Evolutionary conservation across 2,113 vertebrate species (phyloP).

Genomic region (Laticauda colubrina): DNA sequence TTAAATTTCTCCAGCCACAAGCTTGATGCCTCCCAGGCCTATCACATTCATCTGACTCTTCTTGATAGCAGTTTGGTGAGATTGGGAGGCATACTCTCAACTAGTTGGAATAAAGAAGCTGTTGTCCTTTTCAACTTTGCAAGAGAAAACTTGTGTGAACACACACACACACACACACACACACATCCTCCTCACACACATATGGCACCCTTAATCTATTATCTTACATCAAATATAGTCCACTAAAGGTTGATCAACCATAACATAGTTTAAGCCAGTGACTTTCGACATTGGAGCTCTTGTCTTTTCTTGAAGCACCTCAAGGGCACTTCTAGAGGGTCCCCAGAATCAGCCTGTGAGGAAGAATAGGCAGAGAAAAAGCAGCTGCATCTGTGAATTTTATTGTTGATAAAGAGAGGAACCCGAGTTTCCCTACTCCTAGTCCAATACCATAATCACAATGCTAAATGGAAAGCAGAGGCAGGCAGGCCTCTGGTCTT

Average conservation of each 20-base stretch:
- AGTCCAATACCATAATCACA: background rate
- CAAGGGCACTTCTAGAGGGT: background rate
- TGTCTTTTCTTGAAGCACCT: background rate
- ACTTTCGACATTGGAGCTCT: background rate
- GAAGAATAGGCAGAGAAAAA: background rate
- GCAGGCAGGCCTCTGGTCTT: background rate
- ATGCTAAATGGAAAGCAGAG: background rate
- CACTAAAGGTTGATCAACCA: background rate
- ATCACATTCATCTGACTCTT: background rate
- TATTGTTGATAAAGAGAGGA: background rate
- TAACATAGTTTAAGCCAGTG: background rate
- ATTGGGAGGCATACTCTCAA: background rate
- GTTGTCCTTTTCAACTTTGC: background rate
- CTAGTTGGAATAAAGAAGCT: background rate
- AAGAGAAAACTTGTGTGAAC: background rate
- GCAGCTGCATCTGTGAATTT: background rate
- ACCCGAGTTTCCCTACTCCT: background rate
- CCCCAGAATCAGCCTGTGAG: background rate
- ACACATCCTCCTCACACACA: background rate
- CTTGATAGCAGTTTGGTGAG: background rate
- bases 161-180: background rate
- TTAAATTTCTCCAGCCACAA: background rate
- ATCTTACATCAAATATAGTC: background rate
- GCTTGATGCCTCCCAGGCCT: background rate
- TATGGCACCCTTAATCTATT: background rate